phyloP scores from a whole-genome alignment of 2,113 vertebrate genomes.

The Entomyzon cyanotis region DNA sequence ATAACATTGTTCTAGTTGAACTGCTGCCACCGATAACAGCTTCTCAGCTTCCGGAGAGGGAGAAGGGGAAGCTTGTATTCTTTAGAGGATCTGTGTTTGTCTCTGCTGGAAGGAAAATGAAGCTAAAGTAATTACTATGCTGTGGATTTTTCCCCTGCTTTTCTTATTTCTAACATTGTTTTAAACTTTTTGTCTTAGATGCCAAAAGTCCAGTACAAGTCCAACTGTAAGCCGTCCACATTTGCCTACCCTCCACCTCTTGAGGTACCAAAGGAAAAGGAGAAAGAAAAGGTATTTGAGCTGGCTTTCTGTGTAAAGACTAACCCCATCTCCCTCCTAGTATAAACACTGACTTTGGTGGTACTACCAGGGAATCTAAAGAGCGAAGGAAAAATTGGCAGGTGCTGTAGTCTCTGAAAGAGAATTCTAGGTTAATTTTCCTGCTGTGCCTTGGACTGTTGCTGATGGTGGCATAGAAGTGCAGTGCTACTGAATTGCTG shows the following conservation, averaged over 20 bases:
- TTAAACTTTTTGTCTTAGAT: constrained; percentile 79
- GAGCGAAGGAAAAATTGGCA: not conserved
- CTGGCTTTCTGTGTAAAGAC: not conserved
- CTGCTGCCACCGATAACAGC: constrained; percentile 52
- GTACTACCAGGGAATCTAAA: not conserved
- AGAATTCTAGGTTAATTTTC: constrained; percentile 10
- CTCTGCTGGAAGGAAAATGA: constrained; percentile 46
- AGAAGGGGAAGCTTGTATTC: constrained; percentile 41
- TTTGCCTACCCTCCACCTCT: constrained; percentile 97
- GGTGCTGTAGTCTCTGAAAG: not conserved
- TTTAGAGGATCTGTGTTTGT: constrained; percentile 35
- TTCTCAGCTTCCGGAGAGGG: constrained; percentile 40
- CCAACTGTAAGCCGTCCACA: constrained; percentile 98
- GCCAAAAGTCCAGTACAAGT: constrained; percentile 99
- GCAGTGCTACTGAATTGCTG: not conserved
- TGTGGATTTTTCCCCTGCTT: not conserved
- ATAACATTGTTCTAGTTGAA: constrained; percentile 63
- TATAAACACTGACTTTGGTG: constrained; percentile 7
- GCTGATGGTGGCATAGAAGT: not conserved
- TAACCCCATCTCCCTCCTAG: not conserved
- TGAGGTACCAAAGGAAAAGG: constrained; percentile 98
- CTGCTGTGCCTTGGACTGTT: not conserved
- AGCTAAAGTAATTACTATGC: constrained; percentile 42
- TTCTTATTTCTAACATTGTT: not conserved
- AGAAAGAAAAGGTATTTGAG: constrained; percentile 94